Conservation (phyloP, 2,797 vertebrate species). For the Manis javanica region DNA sequence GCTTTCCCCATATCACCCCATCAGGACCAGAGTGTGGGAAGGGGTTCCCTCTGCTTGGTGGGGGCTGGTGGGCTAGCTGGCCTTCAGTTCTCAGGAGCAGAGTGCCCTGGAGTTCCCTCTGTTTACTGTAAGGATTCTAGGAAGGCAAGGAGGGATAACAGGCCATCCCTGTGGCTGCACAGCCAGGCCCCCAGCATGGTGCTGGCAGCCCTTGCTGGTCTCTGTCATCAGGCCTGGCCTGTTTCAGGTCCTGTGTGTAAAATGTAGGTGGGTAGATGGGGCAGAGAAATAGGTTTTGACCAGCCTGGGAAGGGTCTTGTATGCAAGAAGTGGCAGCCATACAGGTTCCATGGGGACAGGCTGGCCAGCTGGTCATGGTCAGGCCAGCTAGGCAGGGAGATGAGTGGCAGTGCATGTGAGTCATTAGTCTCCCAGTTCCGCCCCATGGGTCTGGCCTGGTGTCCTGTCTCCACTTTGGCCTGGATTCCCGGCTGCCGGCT, state of each 20-base stretch:
- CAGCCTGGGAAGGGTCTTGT: background rate
- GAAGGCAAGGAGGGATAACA: background rate
- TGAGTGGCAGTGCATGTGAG: background rate
- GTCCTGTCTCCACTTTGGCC: background rate
- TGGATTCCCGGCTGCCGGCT: background rate
- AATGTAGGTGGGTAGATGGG: background rate
- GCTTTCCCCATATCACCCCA: accelerated
- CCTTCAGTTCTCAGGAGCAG: background rate
- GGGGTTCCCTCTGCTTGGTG: background rate
- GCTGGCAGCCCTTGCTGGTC: background rate
- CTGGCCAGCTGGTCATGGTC: background rate
- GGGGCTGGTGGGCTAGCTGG: background rate
- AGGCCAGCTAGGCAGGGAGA: background rate
- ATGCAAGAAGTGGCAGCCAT: background rate
- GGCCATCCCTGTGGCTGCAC: background rate
- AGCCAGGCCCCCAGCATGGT: background rate
- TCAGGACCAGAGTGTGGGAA: background rate
- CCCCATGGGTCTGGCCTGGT: background rate
- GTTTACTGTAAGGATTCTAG: background rate
- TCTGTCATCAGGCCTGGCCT: background rate
- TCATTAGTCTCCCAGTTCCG: background rate
- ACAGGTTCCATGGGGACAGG: accelerated
- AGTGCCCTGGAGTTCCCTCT: background rate
- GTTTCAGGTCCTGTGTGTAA: background rate
- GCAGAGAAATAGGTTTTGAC: background rate